Evolutionary conservation across 2,797 vertebrate genomes (phyloP).

Genomic region (Propithecus perrieri): DNA sequence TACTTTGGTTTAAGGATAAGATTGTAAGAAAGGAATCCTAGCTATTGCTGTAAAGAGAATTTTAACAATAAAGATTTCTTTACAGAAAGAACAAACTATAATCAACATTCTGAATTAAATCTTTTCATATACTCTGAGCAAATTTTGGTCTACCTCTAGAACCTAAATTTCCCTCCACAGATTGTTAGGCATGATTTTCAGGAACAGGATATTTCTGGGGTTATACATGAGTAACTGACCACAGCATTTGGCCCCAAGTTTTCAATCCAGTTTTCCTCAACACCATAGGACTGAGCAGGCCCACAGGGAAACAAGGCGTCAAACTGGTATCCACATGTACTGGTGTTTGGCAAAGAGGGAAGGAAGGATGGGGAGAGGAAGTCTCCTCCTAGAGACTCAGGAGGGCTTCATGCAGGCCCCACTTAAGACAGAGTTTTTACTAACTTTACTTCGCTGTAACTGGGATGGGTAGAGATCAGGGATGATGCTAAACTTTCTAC

Average conservation of each 20-base stretch:
- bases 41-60: slow-evolving; percentile 61
- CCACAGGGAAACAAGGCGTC: background rate
- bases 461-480: background rate
- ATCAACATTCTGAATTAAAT: slow-evolving; percentile 66
- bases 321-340: background rate
- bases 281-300: background rate
- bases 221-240: slow-evolving; percentile 64
- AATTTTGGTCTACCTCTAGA: slow-evolving; percentile 67
- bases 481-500: background rate
- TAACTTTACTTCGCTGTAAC: background rate
- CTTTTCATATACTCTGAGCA: slow-evolving; percentile 46
- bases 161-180: slow-evolving; percentile 47
- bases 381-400: background rate
- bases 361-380: background rate
- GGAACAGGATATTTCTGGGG: background rate
- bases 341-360: background rate
- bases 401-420: background rate
- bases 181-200: slow-evolving; percentile 34
- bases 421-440: background rate
- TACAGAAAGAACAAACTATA: slow-evolving; percentile 64
- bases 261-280: slow-evolving; percentile 41
- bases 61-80: slow-evolving; percentile 63
- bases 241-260: slow-evolving; percentile 6
- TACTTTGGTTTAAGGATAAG: slow-evolving; percentile 62
- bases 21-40: slow-evolving; percentile 55